Conservation (phyloP, 2,888 invertebrate genomes). For the Girardia tigrina region DNA sequence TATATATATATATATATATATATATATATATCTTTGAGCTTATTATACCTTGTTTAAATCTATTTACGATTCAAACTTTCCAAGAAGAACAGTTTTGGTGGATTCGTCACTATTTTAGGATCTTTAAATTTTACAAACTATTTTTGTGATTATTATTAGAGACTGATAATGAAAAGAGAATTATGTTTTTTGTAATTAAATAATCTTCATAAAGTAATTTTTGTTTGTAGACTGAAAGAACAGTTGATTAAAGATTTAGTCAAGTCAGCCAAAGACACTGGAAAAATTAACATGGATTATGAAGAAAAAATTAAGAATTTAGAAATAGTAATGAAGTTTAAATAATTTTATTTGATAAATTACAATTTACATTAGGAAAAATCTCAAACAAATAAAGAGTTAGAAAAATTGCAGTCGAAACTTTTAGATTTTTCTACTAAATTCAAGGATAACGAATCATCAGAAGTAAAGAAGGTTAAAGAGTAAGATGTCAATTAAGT, state of each 20-base stretch:
- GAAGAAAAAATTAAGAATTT: slow-evolving; percentile 29
- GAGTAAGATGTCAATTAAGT: background rate
- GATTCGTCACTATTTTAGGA: too few species aligned
- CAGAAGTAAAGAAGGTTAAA: background rate
- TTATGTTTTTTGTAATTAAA: too few species aligned
- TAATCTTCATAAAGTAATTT: too few species aligned
- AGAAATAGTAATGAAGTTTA: slow-evolving; percentile 29
- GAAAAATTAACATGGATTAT: slow-evolving; percentile 44
- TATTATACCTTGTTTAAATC: too few species aligned
- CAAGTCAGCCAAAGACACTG: slow-evolving; percentile 46
- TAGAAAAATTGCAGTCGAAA: background rate
- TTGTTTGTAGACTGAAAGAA: slow-evolving; percentile 46
- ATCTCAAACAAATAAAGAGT: slow-evolving; percentile 16
- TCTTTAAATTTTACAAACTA: too few species aligned
- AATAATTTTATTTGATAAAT: background rate
- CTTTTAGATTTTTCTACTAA: background rate
- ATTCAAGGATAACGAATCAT: slow-evolving; percentile 17
- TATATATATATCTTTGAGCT: too few species aligned
- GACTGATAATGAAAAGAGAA: too few species aligned
- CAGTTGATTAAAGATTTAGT: slow-evolving; percentile 48
- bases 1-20: too few species aligned
- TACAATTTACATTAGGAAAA: too few species aligned
- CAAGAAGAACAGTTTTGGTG: too few species aligned
- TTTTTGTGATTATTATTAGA: too few species aligned
- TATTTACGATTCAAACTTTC: too few species aligned